Evolutionary conservation across 2,888 invertebrate genomes (phyloP).

Genomic region (Eupithecia centaureata): DNA sequence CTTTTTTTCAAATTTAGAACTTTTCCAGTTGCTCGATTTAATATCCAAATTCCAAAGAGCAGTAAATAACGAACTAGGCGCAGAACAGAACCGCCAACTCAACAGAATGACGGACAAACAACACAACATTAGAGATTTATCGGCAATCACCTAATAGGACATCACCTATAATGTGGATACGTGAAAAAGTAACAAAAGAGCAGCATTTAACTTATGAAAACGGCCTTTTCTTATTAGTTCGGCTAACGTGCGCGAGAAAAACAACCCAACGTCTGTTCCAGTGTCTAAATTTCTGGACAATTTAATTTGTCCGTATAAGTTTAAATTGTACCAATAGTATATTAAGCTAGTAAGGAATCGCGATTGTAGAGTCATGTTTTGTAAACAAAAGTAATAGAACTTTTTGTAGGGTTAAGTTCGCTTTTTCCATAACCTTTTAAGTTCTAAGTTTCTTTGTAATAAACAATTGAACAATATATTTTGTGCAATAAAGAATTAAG

Average conservation of each 20-base stretch:
- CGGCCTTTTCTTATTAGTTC: background rate
- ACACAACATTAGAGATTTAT: conserved; percentile 49
- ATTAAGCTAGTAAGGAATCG: too few species aligned
- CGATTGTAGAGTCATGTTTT: too few species aligned
- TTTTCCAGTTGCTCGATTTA: background rate
- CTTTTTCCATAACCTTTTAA: too few species aligned
- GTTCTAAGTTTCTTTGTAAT: too few species aligned
- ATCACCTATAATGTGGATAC: conserved; percentile 36
- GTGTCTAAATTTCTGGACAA: background rate
- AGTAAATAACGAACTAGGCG: conserved; percentile 32
- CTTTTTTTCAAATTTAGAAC: too few species aligned
- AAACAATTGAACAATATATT: too few species aligned
- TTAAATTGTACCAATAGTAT: background rate
- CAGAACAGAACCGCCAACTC: conserved; percentile 32
- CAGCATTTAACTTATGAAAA: conserved; percentile 42
- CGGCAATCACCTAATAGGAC: conserved; percentile 48
- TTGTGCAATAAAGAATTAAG: too few species aligned
- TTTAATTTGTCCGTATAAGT: background rate
- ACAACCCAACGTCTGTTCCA: background rate
- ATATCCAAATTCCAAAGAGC: conserved; percentile 1
- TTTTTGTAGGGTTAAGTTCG: too few species aligned
- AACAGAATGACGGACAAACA: conserved; percentile 41
- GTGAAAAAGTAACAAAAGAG: conserved; percentile 32
- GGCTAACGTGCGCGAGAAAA: background rate
- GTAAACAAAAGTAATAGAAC: too few species aligned